A percentile compares a stretch with the other conserved stretches of the same genome.
phyloP scores from a whole-genome alignment of 2,888 invertebrate genomes.

The Octodonta nipae region DNA sequence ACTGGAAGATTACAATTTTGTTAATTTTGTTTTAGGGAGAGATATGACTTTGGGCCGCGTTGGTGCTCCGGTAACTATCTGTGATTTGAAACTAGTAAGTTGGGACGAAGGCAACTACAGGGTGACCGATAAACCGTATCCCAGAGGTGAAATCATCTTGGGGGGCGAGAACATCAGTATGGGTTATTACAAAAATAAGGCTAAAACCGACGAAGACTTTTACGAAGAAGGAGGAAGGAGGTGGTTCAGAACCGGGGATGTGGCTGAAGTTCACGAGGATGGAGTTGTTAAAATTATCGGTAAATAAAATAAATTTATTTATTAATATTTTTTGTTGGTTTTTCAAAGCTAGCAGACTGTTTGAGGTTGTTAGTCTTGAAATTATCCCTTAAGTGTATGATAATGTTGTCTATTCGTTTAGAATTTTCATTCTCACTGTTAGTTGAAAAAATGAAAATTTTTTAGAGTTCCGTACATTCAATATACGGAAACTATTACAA shows the following conservation, averaged over 20 bases:
- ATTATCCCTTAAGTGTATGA: no score
- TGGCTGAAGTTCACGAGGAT: constrained; percentile 85
- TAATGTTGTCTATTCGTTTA: no score
- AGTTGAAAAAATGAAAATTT: no score
- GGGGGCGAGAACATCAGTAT: constrained; percentile 79
- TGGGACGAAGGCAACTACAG: constrained; percentile 92
- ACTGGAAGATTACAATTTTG: no score
- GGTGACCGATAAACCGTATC: constrained; percentile 71
- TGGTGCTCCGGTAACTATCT: constrained; percentile 74
- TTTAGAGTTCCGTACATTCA: no score
- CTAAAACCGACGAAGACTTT: constrained; percentile 83
- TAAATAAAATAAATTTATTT: constrained; percentile 32
- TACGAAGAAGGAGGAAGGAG: constrained; percentile 63
- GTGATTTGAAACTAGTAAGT: constrained; percentile 73
- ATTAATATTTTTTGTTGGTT: background rate
- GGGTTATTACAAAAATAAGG: constrained; percentile 86
- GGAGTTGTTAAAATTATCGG: constrained; percentile 94
- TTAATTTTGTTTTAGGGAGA: no score
- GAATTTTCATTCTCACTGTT: no score
- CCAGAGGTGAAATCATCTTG: constrained; percentile 64
- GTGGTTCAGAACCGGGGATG: constrained; percentile 95
- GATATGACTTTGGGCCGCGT: constrained; percentile 59
- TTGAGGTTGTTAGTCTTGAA: no score
- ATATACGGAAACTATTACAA: no score
- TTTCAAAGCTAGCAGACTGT: no score